These are phyloP conservation scores for Pelobates fuscus DNA, from an alignment of 2,113 vertebrate species.

Conservation along the genomic window DNA sequence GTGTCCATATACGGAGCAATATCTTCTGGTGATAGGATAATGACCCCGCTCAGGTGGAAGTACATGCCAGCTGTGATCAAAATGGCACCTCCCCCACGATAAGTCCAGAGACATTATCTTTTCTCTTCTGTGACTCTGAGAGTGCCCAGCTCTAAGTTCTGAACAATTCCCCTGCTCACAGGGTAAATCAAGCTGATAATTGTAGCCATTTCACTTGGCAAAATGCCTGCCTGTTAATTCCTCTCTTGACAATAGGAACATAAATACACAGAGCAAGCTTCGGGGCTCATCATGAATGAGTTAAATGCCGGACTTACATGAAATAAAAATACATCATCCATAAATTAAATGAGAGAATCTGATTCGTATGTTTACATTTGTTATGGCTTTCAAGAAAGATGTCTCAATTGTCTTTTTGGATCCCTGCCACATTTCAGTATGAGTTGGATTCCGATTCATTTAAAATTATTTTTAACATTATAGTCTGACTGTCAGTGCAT, in stretches of 20 bases:
- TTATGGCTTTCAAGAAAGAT: no score
- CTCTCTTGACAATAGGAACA: slow-evolving; percentile 16
- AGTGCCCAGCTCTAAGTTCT: slow-evolving; percentile 10
- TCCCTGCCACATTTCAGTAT: no score
- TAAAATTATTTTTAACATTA: no score
- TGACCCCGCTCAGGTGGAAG: slow-evolving; percentile 17
- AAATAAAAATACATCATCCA: no score
- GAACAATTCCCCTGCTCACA: slow-evolving; percentile 26
- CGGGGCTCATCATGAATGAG: no score
- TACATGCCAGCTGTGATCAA: slow-evolving; percentile 38
- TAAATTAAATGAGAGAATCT: no score
- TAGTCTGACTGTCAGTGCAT: no score
- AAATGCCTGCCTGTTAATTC: slow-evolving; percentile 16
- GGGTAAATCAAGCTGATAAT: slow-evolving; percentile 40
- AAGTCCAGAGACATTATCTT: slow-evolving; percentile 35
- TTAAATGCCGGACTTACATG: no score
- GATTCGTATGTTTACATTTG: no score
- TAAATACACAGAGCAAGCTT: not conserved
- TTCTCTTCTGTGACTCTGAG: slow-evolving; percentile 35
- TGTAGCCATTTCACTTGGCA: slow-evolving; percentile 37
- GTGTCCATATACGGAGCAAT: slow-evolving; percentile 25
- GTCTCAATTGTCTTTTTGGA: no score
- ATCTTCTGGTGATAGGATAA: slow-evolving; percentile 30
- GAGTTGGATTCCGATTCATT: no score
- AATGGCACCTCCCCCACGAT: slow-evolving; percentile 24